Conservation (phyloP, 92 coral and sea anemone genomes). For the Pocillopora meandrina region DNA sequence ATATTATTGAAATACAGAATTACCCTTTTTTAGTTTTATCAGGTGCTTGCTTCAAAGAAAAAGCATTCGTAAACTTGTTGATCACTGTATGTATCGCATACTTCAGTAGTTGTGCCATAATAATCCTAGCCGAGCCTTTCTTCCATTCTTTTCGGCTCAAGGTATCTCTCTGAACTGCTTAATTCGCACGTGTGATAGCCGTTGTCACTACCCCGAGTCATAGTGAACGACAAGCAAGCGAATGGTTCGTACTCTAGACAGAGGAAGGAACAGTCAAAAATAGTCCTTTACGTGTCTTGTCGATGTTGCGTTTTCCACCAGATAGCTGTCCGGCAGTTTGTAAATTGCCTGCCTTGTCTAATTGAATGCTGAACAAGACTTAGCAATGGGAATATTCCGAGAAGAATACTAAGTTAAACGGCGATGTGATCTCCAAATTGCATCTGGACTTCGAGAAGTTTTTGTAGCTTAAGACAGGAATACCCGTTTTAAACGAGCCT, state of each 20-base stretch:
- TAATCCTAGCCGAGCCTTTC: background rate
- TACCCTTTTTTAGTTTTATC: no score
- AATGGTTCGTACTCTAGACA: background rate
- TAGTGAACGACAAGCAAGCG: conserved; percentile 4
- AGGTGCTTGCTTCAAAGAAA: no score
- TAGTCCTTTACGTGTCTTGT: background rate
- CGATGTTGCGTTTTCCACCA: conserved; percentile 18
- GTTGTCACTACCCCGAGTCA: background rate
- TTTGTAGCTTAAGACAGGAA: no score
- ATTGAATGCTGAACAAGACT: background rate
- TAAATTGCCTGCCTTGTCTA: background rate
- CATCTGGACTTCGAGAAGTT: no score
- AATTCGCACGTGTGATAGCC: conserved; percentile 10
- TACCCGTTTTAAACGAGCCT: no score
- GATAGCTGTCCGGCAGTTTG: background rate
- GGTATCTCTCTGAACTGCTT: conserved; percentile 14
- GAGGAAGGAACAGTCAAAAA: conserved; percentile 4
- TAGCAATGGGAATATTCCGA: no score
- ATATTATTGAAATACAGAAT: no score
- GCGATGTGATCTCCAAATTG: background rate
- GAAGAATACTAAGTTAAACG: background rate
- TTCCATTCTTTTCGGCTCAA: conserved; percentile 10
- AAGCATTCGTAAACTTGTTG: no score
- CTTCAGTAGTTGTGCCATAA: conserved; percentile 6
- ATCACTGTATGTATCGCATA: background rate